Base-by-base conservation (phyloP, 2,888 invertebrate genomes). In the Pristionchus mayeri region DNA sequence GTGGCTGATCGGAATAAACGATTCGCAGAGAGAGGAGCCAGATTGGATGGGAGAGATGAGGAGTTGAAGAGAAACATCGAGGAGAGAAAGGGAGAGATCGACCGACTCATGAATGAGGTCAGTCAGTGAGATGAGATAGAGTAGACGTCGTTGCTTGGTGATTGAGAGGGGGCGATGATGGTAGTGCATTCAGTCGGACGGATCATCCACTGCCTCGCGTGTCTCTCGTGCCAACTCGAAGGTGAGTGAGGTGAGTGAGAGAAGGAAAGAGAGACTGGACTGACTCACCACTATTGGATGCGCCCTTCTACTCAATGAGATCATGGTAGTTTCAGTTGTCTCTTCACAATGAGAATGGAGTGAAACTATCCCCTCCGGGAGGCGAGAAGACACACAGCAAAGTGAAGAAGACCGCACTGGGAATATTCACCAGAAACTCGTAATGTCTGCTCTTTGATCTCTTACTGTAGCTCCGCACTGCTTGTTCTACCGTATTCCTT, bases 51-150 rank as follows among this genome's bases (percentile, higher is more conserved):
- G 52, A 27, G 84, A 34, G 84, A 84, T 16, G 71, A 24, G 34
- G 84, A 71, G 9, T 37, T 84, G 75, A 71, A 75, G 52, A 71
- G 52, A 18, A 13, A 16, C 27, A 50, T 84, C 30, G 84, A 84
- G 52, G 84, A 71, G 75, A 84, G 54, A 48, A 71, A 75, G 71
- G n/a, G 34, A 11, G 84, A 84, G 50, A 30, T 84, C 27, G 84
- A 84, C 6, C 9, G 84, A 52, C 24, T 84, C 11, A 71, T 34
- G 52, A 44, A 48, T 37, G 84, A 84, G 52, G 84, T 84, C n/a
- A 16, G 50, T n/a, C 9, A 18, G 30, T 57, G 37, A 27, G n/a
- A n/a, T 21, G n/a, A 11, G 27, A 3, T 60, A 60, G 11, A n/a
- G 27, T 27, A 60, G 27, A n/a, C 60, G 24, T 24, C 6, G 57